Percentiles rank a stretch among this genome's conserved stretches.
Evolutionary conservation across 2,797 vertebrate species (phyloP).

Genomic region (Phyllotis vaccarum): DNA sequence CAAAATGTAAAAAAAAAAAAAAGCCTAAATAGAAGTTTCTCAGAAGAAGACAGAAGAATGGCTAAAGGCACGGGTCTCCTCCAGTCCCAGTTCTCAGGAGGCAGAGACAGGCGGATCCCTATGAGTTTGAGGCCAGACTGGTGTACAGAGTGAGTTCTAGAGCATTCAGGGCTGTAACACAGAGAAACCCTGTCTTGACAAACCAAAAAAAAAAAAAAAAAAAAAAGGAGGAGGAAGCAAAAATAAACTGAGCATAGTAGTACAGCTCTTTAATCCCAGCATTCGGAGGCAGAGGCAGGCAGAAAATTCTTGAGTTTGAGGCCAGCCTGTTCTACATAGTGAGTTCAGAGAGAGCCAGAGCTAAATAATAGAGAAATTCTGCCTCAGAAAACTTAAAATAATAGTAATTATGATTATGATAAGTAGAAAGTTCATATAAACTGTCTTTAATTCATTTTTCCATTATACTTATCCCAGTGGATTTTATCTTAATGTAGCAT

Average conservation of each 20-base stretch:
- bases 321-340: not conserved
- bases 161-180: not conserved
- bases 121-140: not conserved
- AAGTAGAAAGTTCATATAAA: not conserved
- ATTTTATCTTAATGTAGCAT: not conserved
- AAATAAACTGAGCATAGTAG: not conserved
- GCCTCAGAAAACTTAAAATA: not conserved
- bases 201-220: not conserved
- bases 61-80: not conserved
- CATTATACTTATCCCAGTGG: not conserved
- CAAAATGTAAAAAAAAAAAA: not conserved
- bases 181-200: not conserved
- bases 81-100: not conserved
- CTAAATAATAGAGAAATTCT: not conserved
- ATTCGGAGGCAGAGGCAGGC: not conserved
- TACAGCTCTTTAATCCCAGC: not conserved
- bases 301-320: not conserved
- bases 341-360: not conserved
- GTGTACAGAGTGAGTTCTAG: not conserved
- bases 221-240: not conserved
- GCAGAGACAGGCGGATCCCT: not conserved
- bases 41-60: not conserved
- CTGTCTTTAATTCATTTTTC: not conserved
- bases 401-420: not conserved
- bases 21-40: not conserved